Evolutionary conservation across 92 coral and sea anemone genomes (phyloP), one percentile per base, ranked within the genome.

Genomic region (Scolanthus callimorphus): DNA sequence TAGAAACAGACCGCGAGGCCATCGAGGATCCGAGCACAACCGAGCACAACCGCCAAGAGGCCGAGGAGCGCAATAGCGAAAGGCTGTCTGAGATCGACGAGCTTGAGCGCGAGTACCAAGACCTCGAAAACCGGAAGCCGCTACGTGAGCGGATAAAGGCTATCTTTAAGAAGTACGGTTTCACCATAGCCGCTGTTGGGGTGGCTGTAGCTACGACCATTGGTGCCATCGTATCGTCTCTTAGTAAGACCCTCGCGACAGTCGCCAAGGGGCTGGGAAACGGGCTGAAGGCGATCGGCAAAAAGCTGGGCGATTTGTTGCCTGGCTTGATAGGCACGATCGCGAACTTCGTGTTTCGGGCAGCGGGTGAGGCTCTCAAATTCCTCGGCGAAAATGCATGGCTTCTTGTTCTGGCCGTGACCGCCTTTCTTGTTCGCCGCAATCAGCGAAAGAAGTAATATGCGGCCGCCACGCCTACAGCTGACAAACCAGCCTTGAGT

Each of bases 371-470:
- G 22, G 22, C 52, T 9, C 4, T 46, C 17, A 46, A 46, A 46
- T 46, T 46, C 52, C 52, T 46, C 17, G 52, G 52, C 52, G 52
- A 46, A 46, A 46, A 46, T 46, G 52, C 52, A 4, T 46, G 52
- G 52, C 52, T 46, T 9, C 52, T 46, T 19, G 52, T 46, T 11
- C 52, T 46, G 6, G 52, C 52, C 52, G 52, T 46, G 6, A 21
- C 23, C 23, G 52, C 22, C 12, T 19, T 4, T 20, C 19, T 4
- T 9, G 22, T 20, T 9, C 52, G 22, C 4, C 8, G 52, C 23
- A 46, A 21, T 46, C 23, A 46, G 4, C 52, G 52, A 21, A 46
- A 46, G 17, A 46, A 20, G 52, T 46, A 46, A 46, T 46, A 46
- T 4, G 52, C 52, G 4, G 52, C 52, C 4, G 52, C 52, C 19